These are phyloP conservation scores for Cecidostiba fungosa DNA, from an alignment of 2,888 invertebrate species.

Conservation along the genomic window DNA sequence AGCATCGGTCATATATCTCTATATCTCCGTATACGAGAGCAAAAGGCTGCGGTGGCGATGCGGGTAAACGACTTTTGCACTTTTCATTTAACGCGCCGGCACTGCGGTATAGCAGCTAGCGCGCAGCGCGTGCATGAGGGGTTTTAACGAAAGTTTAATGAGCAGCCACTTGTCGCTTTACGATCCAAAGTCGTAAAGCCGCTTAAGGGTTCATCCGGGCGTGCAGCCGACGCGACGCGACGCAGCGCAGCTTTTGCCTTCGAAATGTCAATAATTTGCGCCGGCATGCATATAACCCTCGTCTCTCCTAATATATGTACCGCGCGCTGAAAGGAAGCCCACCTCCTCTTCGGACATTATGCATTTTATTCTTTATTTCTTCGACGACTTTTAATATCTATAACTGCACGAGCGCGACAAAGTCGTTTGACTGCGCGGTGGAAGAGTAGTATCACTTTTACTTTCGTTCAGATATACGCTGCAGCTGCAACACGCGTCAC, in stretches of 20 bases:
- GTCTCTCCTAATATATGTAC: too few species aligned
- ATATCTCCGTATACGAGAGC: not conserved
- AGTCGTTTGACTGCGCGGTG: not conserved
- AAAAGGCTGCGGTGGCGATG: constrained; percentile 66
- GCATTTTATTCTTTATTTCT: too few species aligned
- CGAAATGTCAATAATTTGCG: constrained; percentile 44
- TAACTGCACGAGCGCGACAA: not conserved
- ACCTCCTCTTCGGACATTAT: too few species aligned
- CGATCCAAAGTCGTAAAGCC: constrained; percentile 66
- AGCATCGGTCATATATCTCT: not conserved
- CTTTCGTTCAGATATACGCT: not conserved
- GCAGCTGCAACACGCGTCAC: too few species aligned
- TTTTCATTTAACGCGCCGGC: constrained; percentile 70
- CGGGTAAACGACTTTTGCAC: constrained; percentile 62
- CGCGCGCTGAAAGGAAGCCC: too few species aligned
- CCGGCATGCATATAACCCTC: not conserved
- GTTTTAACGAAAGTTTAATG: constrained; percentile 71
- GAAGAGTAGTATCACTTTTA: not conserved
- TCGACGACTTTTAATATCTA: not conserved
- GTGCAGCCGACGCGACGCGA: constrained; percentile 29
- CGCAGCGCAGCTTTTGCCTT: constrained; percentile 44
- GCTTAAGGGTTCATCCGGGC: constrained; percentile 66
- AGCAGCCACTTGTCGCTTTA: constrained; percentile 74
- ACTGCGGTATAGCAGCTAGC: constrained; percentile 46
- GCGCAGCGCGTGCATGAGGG: constrained; percentile 26